Percentiles rank a stretch among this genome's conserved stretches.
These are phyloP conservation scores for Lasius platythorax DNA, from an alignment of 2,888 invertebrate genomes.

Conservation along the genomic window DNA sequence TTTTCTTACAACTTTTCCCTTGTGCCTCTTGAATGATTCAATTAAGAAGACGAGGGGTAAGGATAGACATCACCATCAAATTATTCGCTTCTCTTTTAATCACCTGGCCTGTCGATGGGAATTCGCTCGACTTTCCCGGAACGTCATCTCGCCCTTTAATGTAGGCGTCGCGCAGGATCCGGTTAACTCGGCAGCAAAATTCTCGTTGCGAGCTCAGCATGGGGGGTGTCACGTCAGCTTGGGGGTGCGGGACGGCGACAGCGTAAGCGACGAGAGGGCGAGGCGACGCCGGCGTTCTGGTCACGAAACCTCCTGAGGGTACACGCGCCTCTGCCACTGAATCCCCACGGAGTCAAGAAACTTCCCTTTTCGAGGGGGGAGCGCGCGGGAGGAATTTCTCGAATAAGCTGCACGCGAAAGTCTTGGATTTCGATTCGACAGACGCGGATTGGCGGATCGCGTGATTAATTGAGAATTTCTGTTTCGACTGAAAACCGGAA, in stretches of 20 bases:
- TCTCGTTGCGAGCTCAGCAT: conserved; percentile 49
- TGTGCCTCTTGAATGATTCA: neutral
- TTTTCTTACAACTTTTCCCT: neutral
- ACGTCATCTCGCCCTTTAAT: conserved; percentile 29
- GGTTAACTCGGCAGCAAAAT: conserved; percentile 50
- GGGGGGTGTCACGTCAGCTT: conserved; percentile 46
- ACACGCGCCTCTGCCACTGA: conserved; percentile 47
- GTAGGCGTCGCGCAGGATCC: conserved; percentile 39
- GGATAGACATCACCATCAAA: neutral
- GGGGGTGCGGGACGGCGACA: conserved; percentile 21
- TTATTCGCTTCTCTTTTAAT: neutral
- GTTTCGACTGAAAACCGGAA: conserved; percentile 15
- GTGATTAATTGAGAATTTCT: conserved; percentile 41
- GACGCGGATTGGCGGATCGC: conserved; percentile 10
- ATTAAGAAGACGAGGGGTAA: neutral
- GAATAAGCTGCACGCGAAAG: conserved; percentile 36
- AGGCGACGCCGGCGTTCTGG: conserved; percentile 57
- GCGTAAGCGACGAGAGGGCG: conserved; percentile 38
- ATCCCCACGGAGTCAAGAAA: conserved; percentile 57
- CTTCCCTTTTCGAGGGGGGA: conserved; percentile 42
- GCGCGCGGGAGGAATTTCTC: conserved; percentile 18
- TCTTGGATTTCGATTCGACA: conserved; percentile 13
- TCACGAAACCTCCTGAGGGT: conserved; percentile 59
- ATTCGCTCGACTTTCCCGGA: conserved; percentile 22
- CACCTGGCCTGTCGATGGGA: conserved; percentile 5